Base-by-base conservation (phyloP, 2,113 vertebrate species). In the Cavia aperea region DNA sequence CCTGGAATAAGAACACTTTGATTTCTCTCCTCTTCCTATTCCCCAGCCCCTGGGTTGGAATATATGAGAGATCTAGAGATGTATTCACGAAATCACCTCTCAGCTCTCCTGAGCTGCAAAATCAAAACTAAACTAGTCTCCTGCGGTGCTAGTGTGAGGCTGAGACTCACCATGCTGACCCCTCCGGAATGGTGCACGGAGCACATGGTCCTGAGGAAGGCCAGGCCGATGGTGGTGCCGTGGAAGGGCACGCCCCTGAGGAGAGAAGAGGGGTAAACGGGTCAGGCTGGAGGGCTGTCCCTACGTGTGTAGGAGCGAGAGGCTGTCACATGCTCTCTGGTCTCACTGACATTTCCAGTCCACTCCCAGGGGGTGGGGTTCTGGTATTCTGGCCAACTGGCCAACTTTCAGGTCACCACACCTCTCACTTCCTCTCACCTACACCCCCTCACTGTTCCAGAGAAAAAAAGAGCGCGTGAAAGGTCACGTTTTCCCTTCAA, bases 141-240 rank as follows among this genome's bases (percentile, higher is more conserved):
- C 7, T 36, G 31, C 18, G 10, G 46, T 31, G 15, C 23, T 13
- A 8, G 0, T 1, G 10, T 11, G 6, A 56, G 43, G 77, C 66
- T 26, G 72, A 81, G 81, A 95, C 98, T 98, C 96, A 99, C 99
- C 98, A 98, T 98, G 96, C 99, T 99, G n/a, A 99, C 98, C 36
- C 99, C 99, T 87, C 99, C 99, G 62, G 99, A 99, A 96, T 99
- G 99, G 96, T 99, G 99, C 86, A 98, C 98, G 0, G 99, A 99
- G 96, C 99, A 99, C 99, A 99, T 99, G 96, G 98, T 98, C 97
- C 98, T 99, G 88, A 99, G 98, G 0, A 99, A 98, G 78, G 99
- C 99, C 97, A 99, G 97, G 77, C 99, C 99, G 4, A 99, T 99
- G 62, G 98, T 99, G 89, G 98, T 98, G 77, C 99, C 99, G 15